Base-by-base conservation (phyloP, 2,888 invertebrate genomes). In the Lasioglossum vierecki region DNA sequence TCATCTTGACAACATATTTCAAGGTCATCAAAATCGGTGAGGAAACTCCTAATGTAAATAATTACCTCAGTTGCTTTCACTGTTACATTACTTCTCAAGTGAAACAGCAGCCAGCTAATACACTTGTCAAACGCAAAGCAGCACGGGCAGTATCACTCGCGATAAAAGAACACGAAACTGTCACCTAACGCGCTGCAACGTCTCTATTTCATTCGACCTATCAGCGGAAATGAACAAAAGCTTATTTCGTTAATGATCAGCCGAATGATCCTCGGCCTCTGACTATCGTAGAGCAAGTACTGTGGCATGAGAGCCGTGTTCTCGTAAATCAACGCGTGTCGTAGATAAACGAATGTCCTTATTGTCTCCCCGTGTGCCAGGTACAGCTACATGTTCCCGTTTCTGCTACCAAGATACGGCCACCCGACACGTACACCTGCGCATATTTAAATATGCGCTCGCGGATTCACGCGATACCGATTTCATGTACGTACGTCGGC, bases 261-360 rank as follows among this genome's bases (percentile, higher is more conserved):
- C 18, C 15, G 66, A 74, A 76, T 70, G 44, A 35, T n/a, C 44
- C 71, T 46, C 30, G 72, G 60, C 22, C 74, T 44, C 80, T 71
- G 83, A 88, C 83, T 82, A 86, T 84, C 86, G 80, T 76, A 76
- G 79, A 75, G 76, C 83, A 84, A 79, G 83, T 85, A 82, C 78
- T 81, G 68, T 26, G 73, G 71, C 73, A 76, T 18, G 9, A 53
- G 79, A 88, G 63, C 86, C 82, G 83, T 63, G 77, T 66, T 72
- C 79, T 39, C 85, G 77, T 90, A 90, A 90, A 90, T 90, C 89
- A 88, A 83, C 79, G 86, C 79, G 87, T 66, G 85, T 88, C 88
- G 89, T 88, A 89, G 88, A 88, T 89, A 90, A 90, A 90, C 87
- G 90, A 86, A 90, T 84, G 88, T 90, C 79, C 80, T 90, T 86